Evolutionary conservation across 2,888 invertebrate species (phyloP), one percentile per base, ranked within the genome.

Genomic region (Ecliptopera silaceata): DNA sequence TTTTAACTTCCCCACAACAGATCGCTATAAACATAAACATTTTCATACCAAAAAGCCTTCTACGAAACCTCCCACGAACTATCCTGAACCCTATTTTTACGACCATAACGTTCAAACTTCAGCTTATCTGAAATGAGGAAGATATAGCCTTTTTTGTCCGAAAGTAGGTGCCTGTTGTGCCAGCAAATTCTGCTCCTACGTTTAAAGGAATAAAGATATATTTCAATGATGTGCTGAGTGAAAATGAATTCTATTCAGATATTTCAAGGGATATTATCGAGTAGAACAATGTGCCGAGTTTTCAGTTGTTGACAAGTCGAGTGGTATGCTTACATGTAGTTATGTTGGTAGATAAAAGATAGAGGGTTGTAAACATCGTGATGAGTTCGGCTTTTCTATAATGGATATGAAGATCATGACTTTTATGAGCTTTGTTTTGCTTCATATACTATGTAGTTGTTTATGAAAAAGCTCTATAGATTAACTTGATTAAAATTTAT

Each of bases 141-240:
- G 49, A 65, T 80, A 59, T 10, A 70, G 49, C 64, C 6, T 12
- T 76, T 74, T 49, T 49, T 22, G 34, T 31, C 26, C 34, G 22
- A 34, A 50, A 38, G 34, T 56, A 65, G 64, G 65, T 61, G 68
- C 77, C 86, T 88, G 86, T 88, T 89, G 84, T 88, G 85, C 83
- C 82, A 84, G 88, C 82, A 86, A 88, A 88, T 86, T 89, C 82
- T 84, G 84, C 79, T 80, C 78, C 74, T 83, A 80, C 80, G 79
- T 84, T 86, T 87, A 88, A 88, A 87, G 88, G 86, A 88, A 88
- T 88, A 89, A 88, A 87, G 89, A 88, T 89, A 83, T 88, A 88
- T 89, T 89, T 87, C 88, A 87, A 69, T 64, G 72, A 63, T 45
- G 79, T 76, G 84, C 77, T 83, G 77, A 82, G 71, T 81, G 81